Base-by-base conservation (phyloP, 1,140 invertebrate genomes). In the Bombus polaris region DNA sequence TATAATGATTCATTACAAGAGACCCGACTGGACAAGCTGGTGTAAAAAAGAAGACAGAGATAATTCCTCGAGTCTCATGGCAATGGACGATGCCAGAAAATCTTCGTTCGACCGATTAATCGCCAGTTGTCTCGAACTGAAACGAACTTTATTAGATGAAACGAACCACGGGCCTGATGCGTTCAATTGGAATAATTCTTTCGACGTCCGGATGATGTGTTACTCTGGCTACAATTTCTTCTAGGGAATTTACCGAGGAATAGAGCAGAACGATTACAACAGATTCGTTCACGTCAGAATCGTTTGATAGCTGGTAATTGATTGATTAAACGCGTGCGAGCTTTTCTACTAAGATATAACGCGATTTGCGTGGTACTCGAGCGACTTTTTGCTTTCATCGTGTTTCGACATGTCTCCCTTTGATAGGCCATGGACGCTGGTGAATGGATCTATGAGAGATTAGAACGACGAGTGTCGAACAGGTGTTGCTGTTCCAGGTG, bases 81-180 rank as follows among this genome's bases (percentile, higher is more conserved):
- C n/a, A 35, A 18, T 25, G 28, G 15, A 8, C 44, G 25, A 42
- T 72, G 25, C 39, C n/a, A 59, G 66, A 44, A 79, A 79, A 84
- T 71, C 75, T 79, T 84, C 75, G 25, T 79, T 25, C n/a, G 12
- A 13, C 9, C 82, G 47, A 71, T 84, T 79, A 80, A 70, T 37
- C 65, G 37, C 5, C 10, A 79, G 76, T 59, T 68, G 66, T 71
- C 57, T 73, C 53, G 53, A 32, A 22, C n/a, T 32, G 22, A 42
- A 28, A 71, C 66, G 53, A 73, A 71, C 32, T 85, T 85, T 80
- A 85, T 85, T 85, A 85, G 77, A 85, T 85, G 77, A 85, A 80
- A 84, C 53, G 59, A 71, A 79, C 8, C 22, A 57, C 25, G 76
- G 32, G n/a, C 47, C 66, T 44, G n/a, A 78, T 57, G 75, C 82